Evolutionary conservation across 2,888 invertebrate genomes (phyloP), one percentile per base, ranked within the genome.

Genomic region (Agriopis leucophaearia): DNA sequence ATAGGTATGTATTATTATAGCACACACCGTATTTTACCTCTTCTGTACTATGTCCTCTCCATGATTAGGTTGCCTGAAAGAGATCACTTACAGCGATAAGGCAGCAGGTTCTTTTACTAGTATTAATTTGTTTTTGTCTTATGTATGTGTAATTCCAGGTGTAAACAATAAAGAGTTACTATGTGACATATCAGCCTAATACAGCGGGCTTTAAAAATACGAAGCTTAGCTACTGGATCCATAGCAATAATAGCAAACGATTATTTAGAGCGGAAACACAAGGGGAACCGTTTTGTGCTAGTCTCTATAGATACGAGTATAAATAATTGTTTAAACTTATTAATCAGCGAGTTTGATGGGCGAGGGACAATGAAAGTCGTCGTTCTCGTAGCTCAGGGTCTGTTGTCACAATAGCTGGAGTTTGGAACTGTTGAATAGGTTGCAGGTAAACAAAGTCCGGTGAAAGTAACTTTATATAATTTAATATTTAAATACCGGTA

Each of bases 251-350:
- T 64, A 40, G 38, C 68, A 67, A 67, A 48, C 63, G 56, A 63
- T 64, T 69, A 69, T 69, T 69, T 61, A 60, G 60, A 69, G 60
- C 64, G 68, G 64, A 69, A 69, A 69, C 68, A 64, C 64, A 18
- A 50, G 64, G 59, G 60, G 18, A 68, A 47, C 47, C 68, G 60
- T 64, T 64, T 69, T 69, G 60, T 64, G 51, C 55, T 18, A 60
- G 18, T 48, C 45, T 36, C 63, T 51, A 58, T 60, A 64, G 51
- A 51, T 68, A n/a, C n/a, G n/a, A n/a, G n/a, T n/a, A 55, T 69
- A 59, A 50, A 61, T 60, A 64, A 69, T 60, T 59, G 64, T 68
- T 60, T 47, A 60, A 64, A 69, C 64, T 69, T 69, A 69, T 69
- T 64, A 69, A 69, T 69, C 45, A 69, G 60, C 2, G 48, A 57